Conservation (phyloP, 2,797 vertebrate genomes). For the Craterocephalus amniculus region DNA sequence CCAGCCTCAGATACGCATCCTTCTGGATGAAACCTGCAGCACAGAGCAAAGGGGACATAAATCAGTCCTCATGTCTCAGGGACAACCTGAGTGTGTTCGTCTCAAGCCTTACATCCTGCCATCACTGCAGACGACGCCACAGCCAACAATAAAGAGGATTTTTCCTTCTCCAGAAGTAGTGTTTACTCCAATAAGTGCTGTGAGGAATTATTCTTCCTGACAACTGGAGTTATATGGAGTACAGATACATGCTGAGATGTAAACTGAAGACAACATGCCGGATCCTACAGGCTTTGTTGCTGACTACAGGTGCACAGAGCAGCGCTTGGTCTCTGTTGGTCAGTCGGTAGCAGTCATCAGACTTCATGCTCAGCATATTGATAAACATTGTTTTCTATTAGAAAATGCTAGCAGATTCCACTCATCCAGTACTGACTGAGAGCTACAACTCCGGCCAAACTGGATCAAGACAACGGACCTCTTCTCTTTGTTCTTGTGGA, state of each 20-base stretch:
- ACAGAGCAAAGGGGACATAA: slow-evolving; percentile 27
- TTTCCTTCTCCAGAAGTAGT: no score
- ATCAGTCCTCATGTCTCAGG: background rate
- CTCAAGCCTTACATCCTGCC: background rate
- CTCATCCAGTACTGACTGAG: background rate
- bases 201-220: no score
- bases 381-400: no score
- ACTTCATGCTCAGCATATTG: no score
- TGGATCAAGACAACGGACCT: background rate
- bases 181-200: background rate
- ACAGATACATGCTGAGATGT: background rate
- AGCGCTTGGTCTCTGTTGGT: no score
- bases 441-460: background rate
- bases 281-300: background rate
- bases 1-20: slow-evolving; percentile 56
- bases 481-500: no score
- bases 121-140: background rate
- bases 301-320: no score
- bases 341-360: no score
- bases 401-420: no score
- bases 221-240: background rate
- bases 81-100: background rate
- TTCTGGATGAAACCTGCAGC: slow-evolving; percentile 67
- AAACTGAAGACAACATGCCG: background rate
- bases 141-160: no score